Evolutionary conservation across 2,113 vertebrate species (phyloP).

Genomic region (Dasypus novemcinctus): DNA sequence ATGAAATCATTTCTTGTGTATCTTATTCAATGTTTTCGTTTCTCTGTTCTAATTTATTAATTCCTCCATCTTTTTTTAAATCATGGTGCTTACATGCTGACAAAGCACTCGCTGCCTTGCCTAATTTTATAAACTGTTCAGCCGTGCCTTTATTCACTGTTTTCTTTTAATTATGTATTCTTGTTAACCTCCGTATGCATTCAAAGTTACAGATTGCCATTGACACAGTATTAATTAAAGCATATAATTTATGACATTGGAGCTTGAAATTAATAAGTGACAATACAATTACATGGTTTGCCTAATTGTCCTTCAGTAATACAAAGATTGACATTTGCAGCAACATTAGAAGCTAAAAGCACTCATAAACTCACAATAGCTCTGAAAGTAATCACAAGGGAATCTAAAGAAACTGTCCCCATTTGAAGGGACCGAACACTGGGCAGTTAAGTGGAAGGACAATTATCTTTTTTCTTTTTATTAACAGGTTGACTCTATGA

Average conservation of each 20-base stretch:
- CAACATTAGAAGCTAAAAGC: conserved; percentile 77
- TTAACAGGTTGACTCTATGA: conserved; percentile 37
- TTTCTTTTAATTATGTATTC: conserved; percentile 85
- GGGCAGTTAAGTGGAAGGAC: conserved; percentile 12
- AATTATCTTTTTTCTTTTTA: conserved; percentile 63
- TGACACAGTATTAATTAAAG: conserved; percentile 86
- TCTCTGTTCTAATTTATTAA: background rate
- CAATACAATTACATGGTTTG: conserved; percentile 85
- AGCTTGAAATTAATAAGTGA: conserved; percentile 88
- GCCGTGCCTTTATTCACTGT: conserved; percentile 77
- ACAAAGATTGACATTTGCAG: conserved; percentile 81
- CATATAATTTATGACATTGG: conserved; percentile 86
- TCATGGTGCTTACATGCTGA: conserved; percentile 71
- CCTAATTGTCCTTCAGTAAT: conserved; percentile 85
- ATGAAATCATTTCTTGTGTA: background rate
- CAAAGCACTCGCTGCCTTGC: conserved; percentile 76
- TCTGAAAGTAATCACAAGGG: conserved; percentile 75
- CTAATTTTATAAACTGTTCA: conserved; percentile 84
- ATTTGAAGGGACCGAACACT: conserved; percentile 30
- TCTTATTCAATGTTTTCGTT: background rate
- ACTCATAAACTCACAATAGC: conserved; percentile 77
- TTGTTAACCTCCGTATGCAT: conserved; percentile 84
- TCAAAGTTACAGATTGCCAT: conserved; percentile 82
- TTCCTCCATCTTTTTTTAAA: conserved; percentile 37
- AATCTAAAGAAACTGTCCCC: conserved; percentile 66